Conservation (phyloP, 2,797 vertebrate genomes). For the Cirrhinus mrigala region DNA sequence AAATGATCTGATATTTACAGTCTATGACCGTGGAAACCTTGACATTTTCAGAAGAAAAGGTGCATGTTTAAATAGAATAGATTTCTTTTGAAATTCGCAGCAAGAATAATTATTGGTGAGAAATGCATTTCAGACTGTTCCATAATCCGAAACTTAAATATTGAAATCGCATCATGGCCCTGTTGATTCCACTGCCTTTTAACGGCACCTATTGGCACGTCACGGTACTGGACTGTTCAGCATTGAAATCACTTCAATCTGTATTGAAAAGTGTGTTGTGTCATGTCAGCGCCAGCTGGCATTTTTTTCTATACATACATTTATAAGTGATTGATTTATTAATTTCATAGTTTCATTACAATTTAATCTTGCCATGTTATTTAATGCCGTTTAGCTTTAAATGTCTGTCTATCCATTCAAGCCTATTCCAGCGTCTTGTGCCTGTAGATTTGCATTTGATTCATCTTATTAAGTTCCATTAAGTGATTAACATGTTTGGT, state of each 20-base stretch:
- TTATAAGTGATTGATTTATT: neutral
- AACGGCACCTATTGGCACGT: neutral
- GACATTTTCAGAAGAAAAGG: too few species aligned
- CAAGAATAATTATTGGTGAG: too few species aligned
- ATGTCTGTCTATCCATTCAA: neutral
- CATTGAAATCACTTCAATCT: neutral
- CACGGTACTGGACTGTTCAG: neutral
- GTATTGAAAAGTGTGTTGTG: neutral
- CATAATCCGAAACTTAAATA: too few species aligned
- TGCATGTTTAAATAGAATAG: too few species aligned
- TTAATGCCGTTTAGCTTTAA: neutral
- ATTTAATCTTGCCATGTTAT: neutral
- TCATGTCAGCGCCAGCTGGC: neutral
- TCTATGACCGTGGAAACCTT: too few species aligned
- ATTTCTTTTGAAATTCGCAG: too few species aligned
- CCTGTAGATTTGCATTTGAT: too few species aligned
- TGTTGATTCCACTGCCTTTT: neutral
- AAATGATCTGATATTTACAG: too few species aligned
- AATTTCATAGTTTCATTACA: neutral
- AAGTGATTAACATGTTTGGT: too few species aligned
- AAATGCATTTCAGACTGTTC: too few species aligned
- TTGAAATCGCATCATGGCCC: neutral
- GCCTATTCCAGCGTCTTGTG: neutral
- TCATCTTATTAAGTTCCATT: too few species aligned
- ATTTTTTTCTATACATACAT: neutral